These are phyloP conservation scores for Ochlodes sylvanus DNA, from an alignment of 2,888 invertebrate genomes.

Conservation along the genomic window DNA sequence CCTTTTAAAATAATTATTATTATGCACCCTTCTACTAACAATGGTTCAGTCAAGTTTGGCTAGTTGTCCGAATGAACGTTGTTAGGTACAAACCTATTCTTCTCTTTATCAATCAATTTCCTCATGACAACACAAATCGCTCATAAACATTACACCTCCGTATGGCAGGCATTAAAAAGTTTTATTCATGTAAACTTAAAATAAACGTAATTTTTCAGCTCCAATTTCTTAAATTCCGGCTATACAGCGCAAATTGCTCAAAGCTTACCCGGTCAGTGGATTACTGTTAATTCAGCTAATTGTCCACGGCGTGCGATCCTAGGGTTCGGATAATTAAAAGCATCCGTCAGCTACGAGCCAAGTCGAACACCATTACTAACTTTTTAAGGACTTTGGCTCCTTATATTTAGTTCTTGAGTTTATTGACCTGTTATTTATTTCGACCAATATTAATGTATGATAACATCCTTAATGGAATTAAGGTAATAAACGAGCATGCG, in stretches of 20 bases:
- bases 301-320: neutral
- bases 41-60: too few species aligned
- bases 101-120: neutral
- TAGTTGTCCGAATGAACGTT: too few species aligned
- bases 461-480: too few species aligned
- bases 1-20: neutral
- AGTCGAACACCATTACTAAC: neutral
- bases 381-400: neutral
- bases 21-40: too few species aligned
- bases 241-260: neutral
- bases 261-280: neutral
- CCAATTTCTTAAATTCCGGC: neutral
- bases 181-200: too few species aligned
- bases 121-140: neutral
- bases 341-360: neutral
- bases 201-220: neutral
- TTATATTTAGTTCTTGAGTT: neutral
- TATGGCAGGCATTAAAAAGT: too few species aligned
- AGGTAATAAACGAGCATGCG: too few species aligned
- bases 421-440: neutral
- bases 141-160: too few species aligned
- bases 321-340: constrained; percentile 9
- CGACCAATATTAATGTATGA: too few species aligned
- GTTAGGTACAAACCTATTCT: too few species aligned
- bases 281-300: constrained; percentile 23